Conservation (phyloP, 2,113 vertebrate species). For the Echinops telfairi region DNA sequence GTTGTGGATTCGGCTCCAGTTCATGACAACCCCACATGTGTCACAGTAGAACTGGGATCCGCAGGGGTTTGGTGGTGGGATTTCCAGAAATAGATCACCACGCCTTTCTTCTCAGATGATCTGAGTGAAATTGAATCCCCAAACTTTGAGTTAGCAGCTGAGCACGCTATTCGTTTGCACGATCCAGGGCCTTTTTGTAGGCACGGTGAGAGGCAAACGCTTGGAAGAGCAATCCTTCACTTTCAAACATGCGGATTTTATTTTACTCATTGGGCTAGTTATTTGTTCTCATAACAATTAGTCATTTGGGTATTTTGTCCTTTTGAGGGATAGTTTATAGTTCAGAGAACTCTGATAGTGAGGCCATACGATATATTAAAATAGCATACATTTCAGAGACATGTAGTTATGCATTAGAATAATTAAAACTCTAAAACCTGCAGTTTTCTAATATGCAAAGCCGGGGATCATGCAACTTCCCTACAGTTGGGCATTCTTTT, state of each 20-base stretch:
- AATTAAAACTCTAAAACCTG: not conserved
- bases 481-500: not conserved
- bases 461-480: not conserved
- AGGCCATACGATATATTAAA: not conserved
- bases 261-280: not conserved
- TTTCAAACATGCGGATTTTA: not conserved
- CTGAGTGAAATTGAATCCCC: not conserved
- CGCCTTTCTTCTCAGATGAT: not conserved
- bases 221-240: not conserved
- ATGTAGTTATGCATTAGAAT: not conserved
- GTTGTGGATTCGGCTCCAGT: not conserved
- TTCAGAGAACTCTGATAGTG: not conserved
- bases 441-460: slow-evolving; percentile 30
- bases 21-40: not conserved
- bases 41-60: not conserved
- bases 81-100: not conserved
- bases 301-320: not conserved
- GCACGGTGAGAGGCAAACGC: not conserved
- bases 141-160: not conserved
- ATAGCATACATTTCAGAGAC: not conserved
- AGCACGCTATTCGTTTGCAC: not conserved
- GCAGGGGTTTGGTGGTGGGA: not conserved
- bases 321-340: slow-evolving; percentile 14
- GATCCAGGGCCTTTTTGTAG: too few species aligned
- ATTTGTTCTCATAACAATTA: not conserved